A percentile compares a stretch with the other conserved stretches of the same genome.
phyloP scores from a whole-genome alignment of 2,113 vertebrate genomes.

The Andinoacara biseriatus region DNA sequence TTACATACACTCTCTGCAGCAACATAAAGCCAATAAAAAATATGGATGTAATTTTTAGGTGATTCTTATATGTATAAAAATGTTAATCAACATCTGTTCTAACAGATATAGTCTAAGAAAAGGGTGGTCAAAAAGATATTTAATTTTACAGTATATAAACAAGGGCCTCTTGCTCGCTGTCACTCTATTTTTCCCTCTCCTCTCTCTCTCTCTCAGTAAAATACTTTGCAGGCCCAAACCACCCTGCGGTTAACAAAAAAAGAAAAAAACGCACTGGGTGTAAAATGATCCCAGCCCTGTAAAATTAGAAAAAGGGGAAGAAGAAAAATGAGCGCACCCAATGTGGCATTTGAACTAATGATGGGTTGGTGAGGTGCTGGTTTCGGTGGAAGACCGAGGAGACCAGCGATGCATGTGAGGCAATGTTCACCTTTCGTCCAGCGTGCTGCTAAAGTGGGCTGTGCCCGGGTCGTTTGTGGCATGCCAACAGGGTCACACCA shows the following conservation, averaged over 20 bases:
- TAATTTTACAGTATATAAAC: not conserved
- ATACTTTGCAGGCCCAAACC: constrained; percentile 61
- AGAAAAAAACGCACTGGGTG: constrained; percentile 50
- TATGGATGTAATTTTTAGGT: not conserved
- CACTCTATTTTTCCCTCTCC: constrained; percentile 28
- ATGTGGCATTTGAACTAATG: constrained; percentile 71
- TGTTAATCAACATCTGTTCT: not conserved
- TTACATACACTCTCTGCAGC: not conserved
- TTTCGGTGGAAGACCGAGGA: constrained; percentile 37
- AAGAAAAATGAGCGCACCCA: constrained; percentile 53
- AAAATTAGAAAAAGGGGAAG: constrained; percentile 70
- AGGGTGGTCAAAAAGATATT: not conserved
- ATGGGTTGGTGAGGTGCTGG: constrained; percentile 64
- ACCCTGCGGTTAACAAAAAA: constrained; percentile 65
- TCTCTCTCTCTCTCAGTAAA: constrained; percentile 38
- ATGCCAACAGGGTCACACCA: constrained; percentile 47
- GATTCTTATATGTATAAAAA: constrained; percentile 3
- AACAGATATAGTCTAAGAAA: not conserved
- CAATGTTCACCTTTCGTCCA: constrained; percentile 65
- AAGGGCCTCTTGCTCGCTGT: not conserved
- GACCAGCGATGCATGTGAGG: constrained; percentile 39
- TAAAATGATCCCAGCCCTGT: constrained; percentile 74
- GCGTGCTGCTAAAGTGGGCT: constrained; percentile 46
- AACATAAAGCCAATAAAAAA: not conserved
- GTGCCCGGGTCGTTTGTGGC: constrained; percentile 19